Conservation (phyloP, 2,888 invertebrate genomes). For the Hypomecis punctinalis region DNA sequence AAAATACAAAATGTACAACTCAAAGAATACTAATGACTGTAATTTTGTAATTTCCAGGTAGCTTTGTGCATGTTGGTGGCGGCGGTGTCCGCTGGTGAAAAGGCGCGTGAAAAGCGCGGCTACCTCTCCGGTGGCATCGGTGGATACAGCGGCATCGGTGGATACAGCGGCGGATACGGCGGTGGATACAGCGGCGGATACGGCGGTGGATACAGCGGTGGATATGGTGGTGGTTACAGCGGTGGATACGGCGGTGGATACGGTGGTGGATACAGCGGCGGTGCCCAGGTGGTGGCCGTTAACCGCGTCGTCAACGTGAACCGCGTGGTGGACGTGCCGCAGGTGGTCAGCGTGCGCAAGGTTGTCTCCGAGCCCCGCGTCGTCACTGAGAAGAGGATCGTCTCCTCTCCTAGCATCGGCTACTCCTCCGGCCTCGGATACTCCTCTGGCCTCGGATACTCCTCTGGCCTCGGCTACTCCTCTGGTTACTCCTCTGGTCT, state of each 20-base stretch:
- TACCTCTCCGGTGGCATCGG: slow-evolving; percentile 17
- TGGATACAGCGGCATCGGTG: slow-evolving; percentile 26
- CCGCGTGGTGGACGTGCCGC: slow-evolving; percentile 43
- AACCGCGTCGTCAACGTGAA: slow-evolving; percentile 44
- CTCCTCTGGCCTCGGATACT: slow-evolving; percentile 27
- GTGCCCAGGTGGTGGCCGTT: slow-evolving; percentile 39
- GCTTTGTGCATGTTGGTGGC: slow-evolving; percentile 43
- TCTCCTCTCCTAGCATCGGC: slow-evolving; percentile 36
- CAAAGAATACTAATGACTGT: no score
- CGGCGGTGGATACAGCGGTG: slow-evolving; percentile 28
- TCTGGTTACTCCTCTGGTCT: background rate
- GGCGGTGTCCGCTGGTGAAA: slow-evolving; percentile 41
- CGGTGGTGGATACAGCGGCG: slow-evolving; percentile 21
- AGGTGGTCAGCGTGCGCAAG: slow-evolving; percentile 46
- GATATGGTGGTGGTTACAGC: slow-evolving; percentile 40
- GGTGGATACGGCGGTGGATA: slow-evolving; percentile 32
- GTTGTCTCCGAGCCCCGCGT: slow-evolving; percentile 47
- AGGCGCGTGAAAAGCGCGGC: slow-evolving; percentile 10
- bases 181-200: slow-evolving; percentile 30
- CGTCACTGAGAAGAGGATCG: slow-evolving; percentile 43
- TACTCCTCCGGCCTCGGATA: slow-evolving; percentile 1
- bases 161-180: slow-evolving; percentile 39
- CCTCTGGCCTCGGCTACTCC: background rate
- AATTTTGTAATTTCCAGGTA: slow-evolving; percentile 33
- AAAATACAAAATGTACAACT: no score